These are phyloP conservation scores for Mesodorylaimus sp. DNA, from an alignment of 2,888 invertebrate genomes.

Conservation along the genomic window DNA sequence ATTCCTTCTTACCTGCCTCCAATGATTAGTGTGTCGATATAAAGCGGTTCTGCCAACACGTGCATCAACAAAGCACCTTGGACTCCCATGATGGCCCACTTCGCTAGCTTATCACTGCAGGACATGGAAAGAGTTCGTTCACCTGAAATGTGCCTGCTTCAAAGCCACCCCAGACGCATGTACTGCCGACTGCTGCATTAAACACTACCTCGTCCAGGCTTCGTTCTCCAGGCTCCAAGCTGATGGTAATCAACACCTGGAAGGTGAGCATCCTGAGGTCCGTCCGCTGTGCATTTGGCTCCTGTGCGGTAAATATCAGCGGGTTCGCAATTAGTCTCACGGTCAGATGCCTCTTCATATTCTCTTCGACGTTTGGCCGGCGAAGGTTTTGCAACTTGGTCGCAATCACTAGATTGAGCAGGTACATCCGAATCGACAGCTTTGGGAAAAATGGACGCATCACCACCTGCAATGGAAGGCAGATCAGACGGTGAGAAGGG, in stretches of 20 bases:
- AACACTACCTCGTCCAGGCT: conserved; percentile 50
- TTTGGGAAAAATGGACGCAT: conserved; percentile 64
- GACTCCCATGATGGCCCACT: conserved; percentile 65
- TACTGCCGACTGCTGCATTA: background rate
- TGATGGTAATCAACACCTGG: conserved; percentile 48
- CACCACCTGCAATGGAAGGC: conserved; percentile 42
- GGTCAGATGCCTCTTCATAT: background rate
- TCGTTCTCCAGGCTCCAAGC: conserved; percentile 53
- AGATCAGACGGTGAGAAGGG: background rate
- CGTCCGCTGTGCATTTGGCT: conserved; percentile 51
- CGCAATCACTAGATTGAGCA: too few relatives aligned
- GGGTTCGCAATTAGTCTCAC: background rate
- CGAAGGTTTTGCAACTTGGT: background rate
- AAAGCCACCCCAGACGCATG: background rate
- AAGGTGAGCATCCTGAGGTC: conserved; percentile 42
- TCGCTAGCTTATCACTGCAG: conserved; percentile 79
- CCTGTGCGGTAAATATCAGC: conserved; percentile 53
- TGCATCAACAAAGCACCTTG: conserved; percentile 58
- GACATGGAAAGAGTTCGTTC: conserved; percentile 69
- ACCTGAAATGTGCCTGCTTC: conserved; percentile 35
- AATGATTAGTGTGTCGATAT: conserved; percentile 50
- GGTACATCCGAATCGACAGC: conserved; percentile 6
- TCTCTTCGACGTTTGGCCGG: background rate
- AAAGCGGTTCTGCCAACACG: conserved; percentile 48
- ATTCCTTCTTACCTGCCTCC: too few relatives aligned